A percentile compares a stretch with the other conserved stretches of the same genome.
phyloP scores from a whole-genome alignment of 2,888 invertebrate species.

The Brenthis hecate region DNA sequence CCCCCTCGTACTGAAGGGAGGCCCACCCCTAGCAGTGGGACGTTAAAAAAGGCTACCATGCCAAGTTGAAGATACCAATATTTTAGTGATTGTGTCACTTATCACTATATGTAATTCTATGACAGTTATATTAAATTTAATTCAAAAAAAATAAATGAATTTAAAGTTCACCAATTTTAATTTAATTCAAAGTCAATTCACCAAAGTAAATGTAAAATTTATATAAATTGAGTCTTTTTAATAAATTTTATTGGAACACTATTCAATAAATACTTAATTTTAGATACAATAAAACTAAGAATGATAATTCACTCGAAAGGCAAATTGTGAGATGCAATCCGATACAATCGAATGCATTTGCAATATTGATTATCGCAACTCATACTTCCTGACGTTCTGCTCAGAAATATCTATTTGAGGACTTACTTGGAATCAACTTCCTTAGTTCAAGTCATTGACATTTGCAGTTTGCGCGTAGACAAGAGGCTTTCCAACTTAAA shows the following conservation, averaged over 20 bases:
- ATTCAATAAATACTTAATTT: not conserved
- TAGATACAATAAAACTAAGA: not conserved
- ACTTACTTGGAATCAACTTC: constrained; percentile 39
- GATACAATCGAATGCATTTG: constrained; percentile 39
- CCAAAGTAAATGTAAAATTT: not conserved
- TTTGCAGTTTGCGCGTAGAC: constrained; percentile 27
- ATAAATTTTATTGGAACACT: not conserved
- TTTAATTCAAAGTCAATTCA: not conserved
- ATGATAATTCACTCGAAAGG: constrained; percentile 9
- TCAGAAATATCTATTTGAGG: constrained; percentile 34
- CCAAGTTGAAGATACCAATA: no score
- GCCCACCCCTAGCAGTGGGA: no score
- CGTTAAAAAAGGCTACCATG: no score
- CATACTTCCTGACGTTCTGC: constrained; percentile 35
- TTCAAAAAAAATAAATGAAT: no score
- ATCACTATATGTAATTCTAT: no score
- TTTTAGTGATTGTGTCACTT: no score
- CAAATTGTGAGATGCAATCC: constrained; percentile 33
- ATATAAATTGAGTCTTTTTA: not conserved
- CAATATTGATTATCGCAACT: constrained; percentile 34
- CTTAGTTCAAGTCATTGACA: constrained; percentile 34
- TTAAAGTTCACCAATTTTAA: no score
- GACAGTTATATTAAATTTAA: no score
- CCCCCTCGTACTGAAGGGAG: no score
- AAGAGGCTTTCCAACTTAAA: not conserved